Percentiles rank a stretch among this genome's conserved stretches.
phyloP scores from a whole-genome alignment of 2,113 vertebrate genomes.

The Oostethus manadensis region DNA sequence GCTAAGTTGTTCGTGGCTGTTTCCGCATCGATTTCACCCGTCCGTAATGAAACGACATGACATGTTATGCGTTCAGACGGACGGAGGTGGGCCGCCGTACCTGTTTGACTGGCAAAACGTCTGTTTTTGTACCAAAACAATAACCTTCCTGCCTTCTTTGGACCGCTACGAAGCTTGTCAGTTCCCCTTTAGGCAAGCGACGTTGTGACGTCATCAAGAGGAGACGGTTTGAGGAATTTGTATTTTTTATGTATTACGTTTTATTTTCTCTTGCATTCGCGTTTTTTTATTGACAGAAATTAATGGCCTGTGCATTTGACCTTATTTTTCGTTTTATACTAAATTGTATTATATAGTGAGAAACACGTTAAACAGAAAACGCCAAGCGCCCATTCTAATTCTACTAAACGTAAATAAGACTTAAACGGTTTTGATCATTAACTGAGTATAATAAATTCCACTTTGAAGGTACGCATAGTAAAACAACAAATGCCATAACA shows the following conservation, averaged over 20 bases:
- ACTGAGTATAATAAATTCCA: neutral
- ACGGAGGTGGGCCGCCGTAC: conserved; percentile 40
- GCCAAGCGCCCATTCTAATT: no score
- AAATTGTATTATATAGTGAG: no score
- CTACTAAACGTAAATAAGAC: no score
- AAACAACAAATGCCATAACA: no score
- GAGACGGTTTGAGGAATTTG: neutral
- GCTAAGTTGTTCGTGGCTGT: conserved; percentile 49
- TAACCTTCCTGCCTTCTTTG: neutral
- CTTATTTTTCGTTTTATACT: no score
- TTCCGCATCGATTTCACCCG: neutral
- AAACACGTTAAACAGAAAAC: no score
- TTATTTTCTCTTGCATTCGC: no score
- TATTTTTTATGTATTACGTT: no score
- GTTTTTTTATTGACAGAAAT: no score
- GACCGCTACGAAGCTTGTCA: conserved; percentile 33
- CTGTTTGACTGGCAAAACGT: conserved; percentile 35
- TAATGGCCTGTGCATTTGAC: no score
- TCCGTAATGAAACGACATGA: accelerated
- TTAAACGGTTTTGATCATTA: conserved; percentile 5
- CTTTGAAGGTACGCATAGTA: neutral
- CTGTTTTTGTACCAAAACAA: conserved; percentile 11
- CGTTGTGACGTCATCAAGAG: conserved; percentile 2
- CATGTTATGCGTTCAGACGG: neutral
- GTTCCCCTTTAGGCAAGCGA: conserved; percentile 41